Evolutionary conservation across 2,113 vertebrate genomes (phyloP), one percentile per base, ranked within the genome.

Genomic region (Gallinago jamesoni): DNA sequence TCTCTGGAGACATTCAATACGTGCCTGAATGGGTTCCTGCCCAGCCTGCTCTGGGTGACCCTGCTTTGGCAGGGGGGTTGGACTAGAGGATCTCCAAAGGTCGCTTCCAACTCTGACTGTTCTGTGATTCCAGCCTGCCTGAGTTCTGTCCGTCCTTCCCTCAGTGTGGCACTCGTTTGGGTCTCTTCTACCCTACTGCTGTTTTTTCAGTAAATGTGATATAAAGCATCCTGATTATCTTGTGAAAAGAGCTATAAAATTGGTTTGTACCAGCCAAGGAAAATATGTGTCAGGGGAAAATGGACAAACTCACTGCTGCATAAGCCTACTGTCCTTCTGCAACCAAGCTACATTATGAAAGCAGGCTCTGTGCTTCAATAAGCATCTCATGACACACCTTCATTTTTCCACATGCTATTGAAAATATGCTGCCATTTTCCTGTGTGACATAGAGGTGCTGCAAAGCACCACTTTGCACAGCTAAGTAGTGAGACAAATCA

Each of bases 161-260:
- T 55, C 12, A 73, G 5, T 3, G 6, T 15, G 27, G 21, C 12
- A 69, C 12, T 67, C 0, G 0, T 77, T 56, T 64, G 30, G 13
- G 24, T 70, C 12, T 87, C 19, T 92, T 69, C 63, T 67, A 47
- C 43, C 27, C 18, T 60, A 56, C 31, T 1, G 0, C 33, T 60
- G 33, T 5, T 89, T 86, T 48, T 48, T 31, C 7, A 41, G 53
- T 48, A 50, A 89, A 76, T 8, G 9, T 55, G 33, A 89, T 77
- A 57, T 14, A 84, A 0, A 1, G 23, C 10, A 45, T 31, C 19
- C 24, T 81, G 62, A 56, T 57, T 48, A 53, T 35, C 57, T 84
- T 70, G 27, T 6, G 9, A 69, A 68, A 55, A 87, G 25, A 79
- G 14, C 19, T 78, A 60, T 70, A 75, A 82, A 94, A 80, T 7